phyloP scores from a whole-genome alignment of 2,888 invertebrate species.

The Drosophila diplacantha region DNA sequence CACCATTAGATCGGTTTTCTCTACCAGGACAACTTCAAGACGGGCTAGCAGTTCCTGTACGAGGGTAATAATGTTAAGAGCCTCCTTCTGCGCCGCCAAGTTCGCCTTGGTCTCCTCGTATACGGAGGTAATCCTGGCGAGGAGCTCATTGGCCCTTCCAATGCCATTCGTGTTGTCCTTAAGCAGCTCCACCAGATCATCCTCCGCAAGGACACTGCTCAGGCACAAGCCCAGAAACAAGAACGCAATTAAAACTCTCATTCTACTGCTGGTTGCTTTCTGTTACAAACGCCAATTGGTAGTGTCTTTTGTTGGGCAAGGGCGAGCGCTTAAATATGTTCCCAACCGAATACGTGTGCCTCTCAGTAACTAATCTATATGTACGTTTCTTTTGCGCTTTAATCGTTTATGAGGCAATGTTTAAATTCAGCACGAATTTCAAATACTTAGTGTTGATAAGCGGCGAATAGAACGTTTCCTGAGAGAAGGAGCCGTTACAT shows the following conservation, averaged over 20 bases:
- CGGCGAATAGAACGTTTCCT: neutral
- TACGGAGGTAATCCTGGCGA: constrained; percentile 35
- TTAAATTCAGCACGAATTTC: constrained; percentile 47
- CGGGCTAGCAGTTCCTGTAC: constrained; percentile 32
- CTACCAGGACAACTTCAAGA: constrained; percentile 20
- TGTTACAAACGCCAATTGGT: constrained; percentile 18
- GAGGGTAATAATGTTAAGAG: constrained; percentile 30
- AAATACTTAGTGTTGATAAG: constrained; percentile 38
- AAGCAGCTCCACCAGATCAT: constrained; percentile 28
- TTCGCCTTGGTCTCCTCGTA: constrained; percentile 32
- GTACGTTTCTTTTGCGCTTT: neutral
- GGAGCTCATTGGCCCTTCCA: constrained; percentile 33
- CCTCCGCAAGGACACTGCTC: neutral
- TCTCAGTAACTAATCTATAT: constrained; percentile 28
- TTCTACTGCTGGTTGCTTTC: constrained; percentile 29
- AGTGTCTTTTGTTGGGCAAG: constrained; percentile 22
- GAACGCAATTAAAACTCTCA: constrained; percentile 37
- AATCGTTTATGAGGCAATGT: constrained; percentile 5
- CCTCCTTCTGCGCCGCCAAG: constrained; percentile 40
- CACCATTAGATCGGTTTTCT: constrained; percentile 16
- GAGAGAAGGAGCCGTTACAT: neutral
- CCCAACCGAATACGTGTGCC: constrained; percentile 41
- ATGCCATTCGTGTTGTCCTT: constrained; percentile 38
- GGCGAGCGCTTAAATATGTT: constrained; percentile 49
- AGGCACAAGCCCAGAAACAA: constrained; percentile 19